These are phyloP conservation scores for Peromyscus melanophrys DNA, from an alignment of 2,797 vertebrate species.

Conservation along the genomic window DNA sequence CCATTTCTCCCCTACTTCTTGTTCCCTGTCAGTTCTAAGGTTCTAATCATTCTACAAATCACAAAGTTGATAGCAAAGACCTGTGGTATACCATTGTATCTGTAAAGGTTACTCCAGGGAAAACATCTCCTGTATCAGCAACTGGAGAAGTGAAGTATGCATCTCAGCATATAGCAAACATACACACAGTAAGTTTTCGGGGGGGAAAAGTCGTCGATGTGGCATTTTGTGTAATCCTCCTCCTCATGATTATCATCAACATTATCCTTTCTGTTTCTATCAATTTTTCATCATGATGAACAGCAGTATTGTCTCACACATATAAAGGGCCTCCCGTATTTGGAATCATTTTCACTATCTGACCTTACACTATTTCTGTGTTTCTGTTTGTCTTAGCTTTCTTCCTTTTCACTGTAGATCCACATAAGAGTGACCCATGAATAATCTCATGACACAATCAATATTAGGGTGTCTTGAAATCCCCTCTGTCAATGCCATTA, in stretches of 20 bases:
- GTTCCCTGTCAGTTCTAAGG: not conserved
- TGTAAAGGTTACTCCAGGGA: not conserved
- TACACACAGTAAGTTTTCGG: not conserved
- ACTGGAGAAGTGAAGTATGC: not conserved
- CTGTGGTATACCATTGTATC: not conserved
- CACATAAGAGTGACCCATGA: too few species aligned
- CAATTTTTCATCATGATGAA: not conserved
- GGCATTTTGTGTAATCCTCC: not conserved
- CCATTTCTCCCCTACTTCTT: not conserved
- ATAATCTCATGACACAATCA: not conserved
- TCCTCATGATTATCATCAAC: not conserved
- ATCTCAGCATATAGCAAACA: accelerated
- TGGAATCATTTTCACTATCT: conserved; percentile 6
- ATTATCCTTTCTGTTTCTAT: not conserved
- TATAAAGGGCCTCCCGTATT: not conserved
- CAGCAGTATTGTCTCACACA: not conserved
- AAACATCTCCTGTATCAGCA: not conserved
- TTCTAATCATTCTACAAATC: not conserved
- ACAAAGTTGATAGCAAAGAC: not conserved
- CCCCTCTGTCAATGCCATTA: not conserved
- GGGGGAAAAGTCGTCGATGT: not conserved
- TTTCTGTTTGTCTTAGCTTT: not conserved
- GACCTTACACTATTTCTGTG: not conserved
- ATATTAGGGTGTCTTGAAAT: not conserved
- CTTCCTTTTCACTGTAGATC: not conserved